Evolutionary conservation across 2,113 vertebrate species (phyloP), one percentile per base, ranked within the genome.

Genomic region (Phodopus roborovskii): DNA sequence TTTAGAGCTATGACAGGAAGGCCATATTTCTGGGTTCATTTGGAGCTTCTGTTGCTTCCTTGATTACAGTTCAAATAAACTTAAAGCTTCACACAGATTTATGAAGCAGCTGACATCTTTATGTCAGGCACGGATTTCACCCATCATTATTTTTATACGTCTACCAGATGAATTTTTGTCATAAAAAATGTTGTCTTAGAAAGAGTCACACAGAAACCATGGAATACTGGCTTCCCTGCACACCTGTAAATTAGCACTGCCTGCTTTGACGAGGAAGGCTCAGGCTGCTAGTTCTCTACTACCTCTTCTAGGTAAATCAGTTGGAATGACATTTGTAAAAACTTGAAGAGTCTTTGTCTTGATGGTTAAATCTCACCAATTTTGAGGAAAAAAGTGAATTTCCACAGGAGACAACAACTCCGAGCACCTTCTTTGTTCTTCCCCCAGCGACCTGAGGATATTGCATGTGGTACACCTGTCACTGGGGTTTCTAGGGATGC

Each of bases 111-210:
- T 86, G 77, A 90, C n/a, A 73, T 93, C 56, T 95, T 95, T 90
- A 85, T 93, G 26, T 33, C 45, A 58, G 77, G 39, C 39, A 91
- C 28, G 81, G 19, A 92, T 93, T 96, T 95, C 56, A 96, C 30
- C 60, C 58, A 68, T 96, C 64, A 82, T 91, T 96, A 97, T 96
- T 96, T 97, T 96, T 84, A 42, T 91, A 73, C 82, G 56, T 19
- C 56, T 89, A 84, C 33, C 26, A 88, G 64, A 90, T 96, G 78
- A 87, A 84, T 91, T 96, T 96, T 93, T 96, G 11, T 90, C 39
- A 93, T 90, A 94, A 96, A 97, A 85, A 56, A 77, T 45, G 33
- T 93, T 97, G 45, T 77, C 78, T 50, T 91, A 92, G 70, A 89
- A 73, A 93, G 74, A 92, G 39, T 97, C 68, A 93, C 28, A 60